These are phyloP conservation scores for Entomobrya proxima DNA, from an alignment of 2,888 invertebrate species.

Conservation along the genomic window DNA sequence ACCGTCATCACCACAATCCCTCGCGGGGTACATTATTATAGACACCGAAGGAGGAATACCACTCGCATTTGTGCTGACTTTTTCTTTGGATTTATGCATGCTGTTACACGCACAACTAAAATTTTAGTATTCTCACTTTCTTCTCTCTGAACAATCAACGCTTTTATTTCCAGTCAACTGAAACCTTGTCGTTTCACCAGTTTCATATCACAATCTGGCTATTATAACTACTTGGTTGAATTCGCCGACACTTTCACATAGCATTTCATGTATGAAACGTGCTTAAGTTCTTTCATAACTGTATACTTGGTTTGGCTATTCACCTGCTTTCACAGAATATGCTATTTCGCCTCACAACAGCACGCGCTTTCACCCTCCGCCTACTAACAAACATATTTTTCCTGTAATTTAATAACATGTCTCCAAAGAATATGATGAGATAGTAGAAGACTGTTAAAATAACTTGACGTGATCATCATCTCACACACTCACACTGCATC, in stretches of 20 bases:
- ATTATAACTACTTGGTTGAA: neutral
- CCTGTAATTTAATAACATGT: constrained; percentile 61
- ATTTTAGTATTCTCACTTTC: constrained; percentile 12
- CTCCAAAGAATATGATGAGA: constrained; percentile 50
- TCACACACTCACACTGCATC: neutral
- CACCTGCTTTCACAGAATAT: neutral
- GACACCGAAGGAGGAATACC: neutral
- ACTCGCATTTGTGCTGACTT: neutral
- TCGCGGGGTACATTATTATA: neutral
- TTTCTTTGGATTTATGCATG: constrained; percentile 16
- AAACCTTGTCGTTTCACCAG: neutral
- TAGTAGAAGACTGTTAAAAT: constrained; percentile 4
- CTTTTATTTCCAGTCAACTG: constrained; percentile 5
- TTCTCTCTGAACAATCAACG: neutral
- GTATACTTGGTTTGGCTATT: no score
- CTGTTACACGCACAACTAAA: neutral
- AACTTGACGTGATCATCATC: constrained; percentile 21
- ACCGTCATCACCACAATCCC: neutral
- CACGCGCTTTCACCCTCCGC: neutral
- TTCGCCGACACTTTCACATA: no score
- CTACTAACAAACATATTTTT: constrained; percentile 29
- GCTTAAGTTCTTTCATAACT: neutral
- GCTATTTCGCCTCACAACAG: no score
- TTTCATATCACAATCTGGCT: neutral
- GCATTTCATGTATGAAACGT: neutral